These are phyloP conservation scores for Columba livia DNA, from an alignment of 2,113 vertebrate species.

Conservation along the genomic window DNA sequence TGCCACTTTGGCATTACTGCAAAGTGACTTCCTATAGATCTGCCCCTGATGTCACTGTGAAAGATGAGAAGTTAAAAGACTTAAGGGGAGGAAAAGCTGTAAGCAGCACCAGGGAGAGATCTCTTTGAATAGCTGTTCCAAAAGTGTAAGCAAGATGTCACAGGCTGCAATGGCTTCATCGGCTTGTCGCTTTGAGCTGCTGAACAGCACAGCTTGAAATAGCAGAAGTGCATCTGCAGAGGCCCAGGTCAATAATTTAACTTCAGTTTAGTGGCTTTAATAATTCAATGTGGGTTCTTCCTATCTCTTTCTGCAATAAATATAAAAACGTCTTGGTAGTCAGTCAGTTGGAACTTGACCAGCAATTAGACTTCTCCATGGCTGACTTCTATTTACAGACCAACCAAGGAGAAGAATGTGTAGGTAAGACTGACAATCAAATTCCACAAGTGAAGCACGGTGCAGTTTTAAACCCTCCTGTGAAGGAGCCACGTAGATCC, in stretches of 20 bases:
- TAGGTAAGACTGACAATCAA: neutral
- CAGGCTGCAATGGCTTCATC: neutral
- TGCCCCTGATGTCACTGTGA: neutral
- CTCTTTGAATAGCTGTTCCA: neutral
- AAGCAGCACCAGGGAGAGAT: neutral
- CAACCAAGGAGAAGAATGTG: neutral
- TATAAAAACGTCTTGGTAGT: neutral
- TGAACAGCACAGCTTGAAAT: conserved; percentile 19
- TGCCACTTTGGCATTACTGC: conserved; percentile 13
- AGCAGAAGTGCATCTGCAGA: conserved; percentile 20
- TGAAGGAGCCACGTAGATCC: neutral
- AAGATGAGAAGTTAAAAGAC: neutral
- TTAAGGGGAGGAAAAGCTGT: neutral
- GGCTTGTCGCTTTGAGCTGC: neutral
- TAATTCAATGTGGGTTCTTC: neutral
- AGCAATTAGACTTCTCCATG: neutral
- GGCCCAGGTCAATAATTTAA: neutral
- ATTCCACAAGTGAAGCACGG: neutral
- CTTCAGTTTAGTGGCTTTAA: conserved; percentile 1
- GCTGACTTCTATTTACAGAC: neutral
- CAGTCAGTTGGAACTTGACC: neutral
- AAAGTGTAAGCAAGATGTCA: neutral
- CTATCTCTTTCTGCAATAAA: neutral
- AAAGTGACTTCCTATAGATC: neutral
- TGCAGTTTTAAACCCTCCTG: neutral